Conservation (phyloP, 1,140 invertebrate genomes). For the Drosophila guanche region DNA sequence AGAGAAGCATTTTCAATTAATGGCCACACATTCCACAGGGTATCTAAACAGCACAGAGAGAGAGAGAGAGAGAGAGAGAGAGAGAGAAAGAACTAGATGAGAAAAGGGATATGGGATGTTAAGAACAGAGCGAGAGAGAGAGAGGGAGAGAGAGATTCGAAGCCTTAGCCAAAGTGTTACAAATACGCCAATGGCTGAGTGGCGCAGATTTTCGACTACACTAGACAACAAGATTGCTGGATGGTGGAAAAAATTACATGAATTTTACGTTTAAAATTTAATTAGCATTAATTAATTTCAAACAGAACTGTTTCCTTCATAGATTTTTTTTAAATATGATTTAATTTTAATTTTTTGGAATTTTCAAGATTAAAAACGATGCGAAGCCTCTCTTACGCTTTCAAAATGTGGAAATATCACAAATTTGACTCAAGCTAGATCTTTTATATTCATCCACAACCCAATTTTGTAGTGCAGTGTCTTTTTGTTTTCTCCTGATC, state of each 20-base stretch:
- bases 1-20: constrained; percentile 75
- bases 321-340: not conserved
- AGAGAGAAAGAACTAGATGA: constrained; percentile 6
- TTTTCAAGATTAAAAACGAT: no score
- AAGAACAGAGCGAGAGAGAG: not conserved
- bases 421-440: not conserved
- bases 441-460: no score
- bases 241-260: no score
- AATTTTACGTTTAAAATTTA: no score
- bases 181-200: constrained; percentile 68
- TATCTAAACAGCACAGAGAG: not conserved
- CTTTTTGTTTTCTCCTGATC: not conserved
- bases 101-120: not conserved
- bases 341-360: not conserved
- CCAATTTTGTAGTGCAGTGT: constrained; percentile 18
- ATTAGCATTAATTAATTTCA: no score
- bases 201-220: constrained; percentile 16
- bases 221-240: constrained; percentile 8
- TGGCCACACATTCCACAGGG: constrained; percentile 74
- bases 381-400: no score
- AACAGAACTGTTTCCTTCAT: not conserved
- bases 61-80: not conserved
- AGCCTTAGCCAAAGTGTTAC: constrained; percentile 36
- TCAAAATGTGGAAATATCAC: no score
- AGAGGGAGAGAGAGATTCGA: not conserved